Conservation (phyloP, 37 sponge, comb jelly and placozoan species). For the Cliona cf. orientalis region DNA sequence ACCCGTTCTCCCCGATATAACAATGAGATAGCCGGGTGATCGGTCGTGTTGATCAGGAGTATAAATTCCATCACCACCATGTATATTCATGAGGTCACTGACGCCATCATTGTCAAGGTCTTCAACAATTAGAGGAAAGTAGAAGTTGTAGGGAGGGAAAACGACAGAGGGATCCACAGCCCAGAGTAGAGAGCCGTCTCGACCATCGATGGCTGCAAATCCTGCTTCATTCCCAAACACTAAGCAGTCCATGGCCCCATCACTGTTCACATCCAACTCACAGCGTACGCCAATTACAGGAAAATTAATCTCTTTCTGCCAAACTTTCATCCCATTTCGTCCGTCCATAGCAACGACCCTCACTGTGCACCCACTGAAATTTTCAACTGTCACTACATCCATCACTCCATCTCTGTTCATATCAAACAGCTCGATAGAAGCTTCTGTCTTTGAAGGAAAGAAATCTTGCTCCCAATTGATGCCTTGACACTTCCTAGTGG, state of each 20-base stretch:
- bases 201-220: constrained; percentile 44
- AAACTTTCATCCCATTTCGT: constrained; percentile 41
- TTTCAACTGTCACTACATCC: constrained; percentile 39
- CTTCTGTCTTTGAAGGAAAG: constrained; percentile 30
- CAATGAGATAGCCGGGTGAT: constrained; percentile 44
- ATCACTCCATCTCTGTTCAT: constrained; percentile 61
- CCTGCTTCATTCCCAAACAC: constrained; percentile 50
- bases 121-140: constrained; percentile 56
- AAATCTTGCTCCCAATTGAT: constrained; percentile 53
- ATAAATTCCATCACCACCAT: constrained; percentile 77
- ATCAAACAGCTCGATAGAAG: constrained; percentile 45
- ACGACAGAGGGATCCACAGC: constrained; percentile 33
- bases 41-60: constrained; percentile 24
- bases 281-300: constrained; percentile 64
- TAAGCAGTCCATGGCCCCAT: constrained; percentile 68
- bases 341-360: constrained; percentile 62
- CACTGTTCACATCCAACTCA: constrained; percentile 56
- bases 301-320: constrained; percentile 22
- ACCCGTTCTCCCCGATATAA: constrained; percentile 82
- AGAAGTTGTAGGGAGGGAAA: constrained; percentile 60
- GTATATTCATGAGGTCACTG: constrained; percentile 58
- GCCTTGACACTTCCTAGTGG: no score
- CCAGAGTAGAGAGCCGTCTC: constrained; percentile 65
- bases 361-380: constrained; percentile 28
- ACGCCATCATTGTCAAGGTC: constrained; percentile 84